Evolutionary conservation across 1,140 invertebrate species (phyloP).

Genomic region (Zaprionus tsacasi): DNA sequence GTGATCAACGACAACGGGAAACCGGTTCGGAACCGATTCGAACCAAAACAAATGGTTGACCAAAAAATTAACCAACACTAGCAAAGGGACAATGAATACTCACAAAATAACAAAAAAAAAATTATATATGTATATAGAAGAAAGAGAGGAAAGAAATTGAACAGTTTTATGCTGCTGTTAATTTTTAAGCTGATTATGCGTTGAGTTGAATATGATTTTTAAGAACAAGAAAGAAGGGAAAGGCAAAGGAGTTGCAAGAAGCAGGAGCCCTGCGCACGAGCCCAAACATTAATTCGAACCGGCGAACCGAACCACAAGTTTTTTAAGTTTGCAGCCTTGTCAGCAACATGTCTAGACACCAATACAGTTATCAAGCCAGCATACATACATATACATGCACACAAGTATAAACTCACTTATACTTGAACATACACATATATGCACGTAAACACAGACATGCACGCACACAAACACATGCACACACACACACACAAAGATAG

Average conservation of each 20-base stretch:
- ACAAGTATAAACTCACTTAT: background rate
- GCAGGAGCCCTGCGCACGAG: constrained; percentile 20
- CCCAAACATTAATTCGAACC: constrained; percentile 37
- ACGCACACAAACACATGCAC: constrained; percentile 19
- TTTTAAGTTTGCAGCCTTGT: constrained; percentile 46
- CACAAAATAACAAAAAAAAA: background rate
- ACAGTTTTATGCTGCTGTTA: constrained; percentile 2
- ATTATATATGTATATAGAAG: background rate
- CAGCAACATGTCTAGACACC: constrained; percentile 56
- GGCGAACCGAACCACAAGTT: constrained; percentile 46
- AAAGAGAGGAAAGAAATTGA: background rate
- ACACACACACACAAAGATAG: constrained; percentile 40
- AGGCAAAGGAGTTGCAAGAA: background rate
- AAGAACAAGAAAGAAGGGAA: background rate
- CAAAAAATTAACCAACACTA: background rate
- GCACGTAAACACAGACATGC: constrained; percentile 18
- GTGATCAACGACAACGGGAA: constrained; percentile 27
- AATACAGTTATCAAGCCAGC: constrained; percentile 39
- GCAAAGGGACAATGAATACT: constrained; percentile 11
- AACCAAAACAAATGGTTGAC: constrained; percentile 21
- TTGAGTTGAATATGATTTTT: constrained; percentile 2
- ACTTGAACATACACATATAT: background rate
- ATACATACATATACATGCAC: constrained; percentile 6
- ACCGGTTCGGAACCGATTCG: constrained; percentile 37
- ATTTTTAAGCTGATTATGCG: constrained; percentile 16